Evolutionary conservation across 2,113 vertebrate species (phyloP).

Genomic region (Cyrtonyx montezumae): DNA sequence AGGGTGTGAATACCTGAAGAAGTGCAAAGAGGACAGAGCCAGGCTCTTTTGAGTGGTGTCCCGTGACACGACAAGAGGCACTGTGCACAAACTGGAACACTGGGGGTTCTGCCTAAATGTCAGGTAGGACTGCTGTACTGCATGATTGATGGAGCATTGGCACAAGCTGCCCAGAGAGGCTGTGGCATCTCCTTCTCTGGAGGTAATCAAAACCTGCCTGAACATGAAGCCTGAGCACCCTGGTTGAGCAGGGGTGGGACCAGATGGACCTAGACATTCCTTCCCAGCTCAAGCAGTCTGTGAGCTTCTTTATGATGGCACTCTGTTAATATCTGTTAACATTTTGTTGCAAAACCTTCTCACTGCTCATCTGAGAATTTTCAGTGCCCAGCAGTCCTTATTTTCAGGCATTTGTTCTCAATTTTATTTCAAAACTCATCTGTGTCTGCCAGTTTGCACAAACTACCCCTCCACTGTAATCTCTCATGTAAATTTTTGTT

Average conservation of each 20-base stretch:
- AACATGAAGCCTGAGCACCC: too few relatives aligned
- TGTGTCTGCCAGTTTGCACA: not conserved
- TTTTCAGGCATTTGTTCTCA: not conserved
- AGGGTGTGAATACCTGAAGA: not conserved
- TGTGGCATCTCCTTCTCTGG: not conserved
- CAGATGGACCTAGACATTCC: not conserved
- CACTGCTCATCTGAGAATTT: not conserved
- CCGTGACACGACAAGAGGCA: not conserved
- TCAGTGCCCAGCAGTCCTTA: not conserved
- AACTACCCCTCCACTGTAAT: not conserved
- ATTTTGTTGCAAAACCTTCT: not conserved
- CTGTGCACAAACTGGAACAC: not conserved
- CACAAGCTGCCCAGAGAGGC: not conserved
- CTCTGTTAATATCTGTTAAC: not conserved
- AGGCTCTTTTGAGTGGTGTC: not conserved
- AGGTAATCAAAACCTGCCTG: not conserved
- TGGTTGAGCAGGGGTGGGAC: not conserved
- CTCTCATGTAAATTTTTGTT: not conserved
- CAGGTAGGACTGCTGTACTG: not conserved
- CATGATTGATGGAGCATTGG: not conserved
- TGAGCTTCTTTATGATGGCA: not conserved
- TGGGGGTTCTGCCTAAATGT: not conserved
- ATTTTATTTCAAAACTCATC: not conserved
- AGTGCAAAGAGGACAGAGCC: not conserved
- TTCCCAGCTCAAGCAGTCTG: not conserved